Percentiles rank a stretch among this genome's conserved stretches.
These are phyloP conservation scores for Hapalemur alaotrensis DNA, from an alignment of 2,797 vertebrate species.

Conservation along the genomic window DNA sequence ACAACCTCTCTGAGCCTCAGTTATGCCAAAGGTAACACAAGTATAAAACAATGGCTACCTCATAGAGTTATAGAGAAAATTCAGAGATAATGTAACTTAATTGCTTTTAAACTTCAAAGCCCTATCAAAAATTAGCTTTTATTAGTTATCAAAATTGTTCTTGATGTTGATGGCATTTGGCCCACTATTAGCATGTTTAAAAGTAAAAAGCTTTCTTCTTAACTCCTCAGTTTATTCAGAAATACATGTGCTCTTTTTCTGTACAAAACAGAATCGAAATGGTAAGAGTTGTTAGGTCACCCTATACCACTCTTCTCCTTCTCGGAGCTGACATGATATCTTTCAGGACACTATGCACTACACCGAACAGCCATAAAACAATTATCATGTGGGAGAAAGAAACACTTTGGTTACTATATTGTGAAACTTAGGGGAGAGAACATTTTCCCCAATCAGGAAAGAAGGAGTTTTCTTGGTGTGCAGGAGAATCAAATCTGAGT, in stretches of 20 bases:
- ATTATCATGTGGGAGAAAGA: neutral
- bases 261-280: neutral
- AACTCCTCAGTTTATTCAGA: neutral
- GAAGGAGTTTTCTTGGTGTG: neutral
- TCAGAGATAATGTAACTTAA: neutral
- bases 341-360: neutral
- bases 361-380: slow-evolving; percentile 23
- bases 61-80: slow-evolving; percentile 12
- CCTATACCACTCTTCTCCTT: neutral
- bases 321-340: neutral
- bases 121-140: neutral
- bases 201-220: neutral
- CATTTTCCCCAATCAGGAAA: neutral
- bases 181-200: neutral
- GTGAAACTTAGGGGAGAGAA: neutral
- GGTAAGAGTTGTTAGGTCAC: neutral
- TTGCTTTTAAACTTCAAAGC: slow-evolving; percentile 2
- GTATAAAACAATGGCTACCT: neutral
- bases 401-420: neutral
- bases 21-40: neutral
- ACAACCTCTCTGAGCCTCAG: neutral
- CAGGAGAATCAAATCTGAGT: neutral
- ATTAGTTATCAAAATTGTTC: neutral
- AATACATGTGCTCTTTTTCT: neutral
- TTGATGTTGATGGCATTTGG: neutral